These are phyloP conservation scores for Lypha dubia DNA, from an alignment of 2,888 invertebrate species.

Conservation along the genomic window DNA sequence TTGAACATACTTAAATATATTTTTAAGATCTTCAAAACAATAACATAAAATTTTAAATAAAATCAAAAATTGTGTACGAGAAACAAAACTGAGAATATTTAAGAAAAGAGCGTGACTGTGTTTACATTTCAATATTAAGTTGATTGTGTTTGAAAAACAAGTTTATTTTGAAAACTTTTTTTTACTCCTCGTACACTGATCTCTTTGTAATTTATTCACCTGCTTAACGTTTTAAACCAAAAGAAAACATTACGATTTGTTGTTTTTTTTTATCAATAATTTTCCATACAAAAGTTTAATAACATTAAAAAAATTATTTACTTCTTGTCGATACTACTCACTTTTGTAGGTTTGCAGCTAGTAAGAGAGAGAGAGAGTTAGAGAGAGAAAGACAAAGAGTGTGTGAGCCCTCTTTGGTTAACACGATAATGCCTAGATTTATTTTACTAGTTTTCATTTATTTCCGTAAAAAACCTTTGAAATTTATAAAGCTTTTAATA, in stretches of 20 bases:
- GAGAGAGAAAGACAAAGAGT: neutral
- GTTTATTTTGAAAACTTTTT: conserved; percentile 63
- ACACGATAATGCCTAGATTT: neutral
- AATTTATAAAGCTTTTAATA: neutral
- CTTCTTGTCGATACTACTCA: neutral
- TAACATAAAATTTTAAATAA: conserved; percentile 52
- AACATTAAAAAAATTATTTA: neutral
- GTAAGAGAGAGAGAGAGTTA: neutral
- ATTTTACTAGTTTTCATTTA: neutral
- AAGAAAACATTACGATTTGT: no score
- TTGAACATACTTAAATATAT: conserved; percentile 55
- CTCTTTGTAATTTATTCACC: conserved; percentile 55
- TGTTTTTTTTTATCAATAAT: neutral
- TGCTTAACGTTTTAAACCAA: conserved; percentile 53
- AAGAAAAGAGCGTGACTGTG: conserved; percentile 30
- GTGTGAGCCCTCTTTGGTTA: neutral
- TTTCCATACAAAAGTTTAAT: neutral
- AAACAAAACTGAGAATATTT: conserved; percentile 23
- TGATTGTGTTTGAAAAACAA: conserved; percentile 62
- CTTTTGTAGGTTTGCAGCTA: neutral
- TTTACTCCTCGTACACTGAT: conserved; percentile 1
- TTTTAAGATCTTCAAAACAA: conserved; percentile 54
- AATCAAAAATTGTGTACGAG: conserved; percentile 7
- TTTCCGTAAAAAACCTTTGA: neutral
- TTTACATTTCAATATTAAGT: conserved; percentile 58